Base-by-base conservation (phyloP, 1,140 invertebrate genomes). In the Leptoteleia sp. region DNA sequence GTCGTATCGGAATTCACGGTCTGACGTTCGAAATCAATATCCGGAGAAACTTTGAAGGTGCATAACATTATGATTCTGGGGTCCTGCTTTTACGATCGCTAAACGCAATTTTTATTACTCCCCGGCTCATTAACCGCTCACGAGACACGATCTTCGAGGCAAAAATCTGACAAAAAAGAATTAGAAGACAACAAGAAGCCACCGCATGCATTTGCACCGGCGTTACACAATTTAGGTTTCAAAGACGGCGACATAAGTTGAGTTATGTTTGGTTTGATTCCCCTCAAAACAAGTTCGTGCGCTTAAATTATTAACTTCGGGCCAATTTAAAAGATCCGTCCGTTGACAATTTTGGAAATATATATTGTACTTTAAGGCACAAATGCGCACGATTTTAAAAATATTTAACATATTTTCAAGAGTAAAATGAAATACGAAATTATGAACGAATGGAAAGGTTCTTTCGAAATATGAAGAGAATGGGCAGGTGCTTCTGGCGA, bases 11-110 rank as follows among this genome's bases (percentile, higher is more conserved):
- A 9, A 25, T 48, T 33, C 62, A 25, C 37, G 68, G 81, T 81
- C 77, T 72, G 70, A 65, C 76, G 70, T 59, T 29, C 64, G 67
- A 43, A 80, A 76, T 72, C 62, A 75, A 70, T 79, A 73, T 65
- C 76, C 75, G 35, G 31, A 43, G 42, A 50, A 52, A 38, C 29
- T 68, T 64, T 62, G 33, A 52, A 59, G 16, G 42, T 22, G 27
- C 13, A 61, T 70, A 76, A 70, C 70, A 65, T 48, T 61, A 50
- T 50, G 54, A 71, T 25, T 42, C 47, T n/a, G 12, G 6, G 40
- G 33, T 43, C 57, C 35, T 9, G 37, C 68, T 48, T 78, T 78
- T 78, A 73, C 76, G 68, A 73, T 78, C 54, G 37, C 40, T 61
- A 40, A 64, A 61, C 42, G 68, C 45, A 48, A 78, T 54, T 78